phyloP scores from a whole-genome alignment of 2,888 invertebrate genomes.

The Blera fallax region DNA sequence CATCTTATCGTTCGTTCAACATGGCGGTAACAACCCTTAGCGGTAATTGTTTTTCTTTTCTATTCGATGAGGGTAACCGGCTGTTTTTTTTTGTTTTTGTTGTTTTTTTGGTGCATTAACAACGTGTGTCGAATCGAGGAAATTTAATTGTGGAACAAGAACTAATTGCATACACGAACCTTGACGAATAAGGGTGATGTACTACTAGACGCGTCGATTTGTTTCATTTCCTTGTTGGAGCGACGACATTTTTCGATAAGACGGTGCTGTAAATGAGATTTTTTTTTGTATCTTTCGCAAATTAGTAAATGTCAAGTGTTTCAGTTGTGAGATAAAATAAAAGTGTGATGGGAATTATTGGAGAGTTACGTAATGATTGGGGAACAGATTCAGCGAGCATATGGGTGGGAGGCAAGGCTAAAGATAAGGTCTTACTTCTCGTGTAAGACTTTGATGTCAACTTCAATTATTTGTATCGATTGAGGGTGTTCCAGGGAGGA shows the following conservation, averaged over 20 bases:
- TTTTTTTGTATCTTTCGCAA: slow-evolving; percentile 15
- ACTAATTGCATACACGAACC: slow-evolving; percentile 13
- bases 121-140: not conserved
- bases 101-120: slow-evolving; percentile 7
- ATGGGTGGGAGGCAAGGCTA: not conserved
- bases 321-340: not conserved
- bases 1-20: not conserved
- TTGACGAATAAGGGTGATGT: slow-evolving; percentile 7
- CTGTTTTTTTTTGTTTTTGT: not conserved
- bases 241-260: not conserved
- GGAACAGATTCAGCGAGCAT: not conserved
- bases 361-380: not conserved
- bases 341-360: not conserved
- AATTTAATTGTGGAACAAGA: slow-evolving; percentile 13
- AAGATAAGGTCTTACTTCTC: no score
- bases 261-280: not conserved
- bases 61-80: not conserved
- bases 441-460: no score
- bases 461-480: no score
- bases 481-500: no score
- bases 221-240: slow-evolving; percentile 8
- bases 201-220: not conserved
- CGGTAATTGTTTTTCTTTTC: not conserved
- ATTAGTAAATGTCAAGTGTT: slow-evolving; percentile 1
- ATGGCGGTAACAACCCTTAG: not conserved